A percentile compares a stretch with the other conserved stretches of the same genome.
These are phyloP conservation scores for Gallinago solitaria DNA, from an alignment of 2,797 vertebrate genomes.

Conservation along the genomic window DNA sequence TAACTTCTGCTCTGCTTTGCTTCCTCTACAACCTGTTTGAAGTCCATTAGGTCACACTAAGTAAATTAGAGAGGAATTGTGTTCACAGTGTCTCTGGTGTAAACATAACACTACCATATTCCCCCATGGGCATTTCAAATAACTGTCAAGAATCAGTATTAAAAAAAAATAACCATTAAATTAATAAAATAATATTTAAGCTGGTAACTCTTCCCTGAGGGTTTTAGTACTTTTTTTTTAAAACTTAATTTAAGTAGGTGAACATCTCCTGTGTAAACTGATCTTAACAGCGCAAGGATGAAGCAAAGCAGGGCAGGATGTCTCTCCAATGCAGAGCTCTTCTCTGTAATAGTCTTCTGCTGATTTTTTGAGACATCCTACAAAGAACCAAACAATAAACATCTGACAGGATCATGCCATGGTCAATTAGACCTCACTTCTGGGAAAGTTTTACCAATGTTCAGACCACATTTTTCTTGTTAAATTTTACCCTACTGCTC, in stretches of 20 bases:
- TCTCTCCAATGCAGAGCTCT: neutral
- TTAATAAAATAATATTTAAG: neutral
- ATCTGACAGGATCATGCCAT: neutral
- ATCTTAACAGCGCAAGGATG: neutral
- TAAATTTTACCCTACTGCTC: neutral
- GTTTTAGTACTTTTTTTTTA: neutral
- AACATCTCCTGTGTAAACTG: neutral
- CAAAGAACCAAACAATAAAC: neutral
- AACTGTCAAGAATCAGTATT: neutral
- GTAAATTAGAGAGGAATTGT: neutral
- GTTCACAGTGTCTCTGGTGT: neutral
- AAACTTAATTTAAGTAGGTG: neutral
- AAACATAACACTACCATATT: neutral
- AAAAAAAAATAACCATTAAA: neutral
- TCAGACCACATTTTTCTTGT: neutral
- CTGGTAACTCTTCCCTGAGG: neutral
- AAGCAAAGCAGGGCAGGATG: neutral
- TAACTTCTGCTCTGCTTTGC: neutral
- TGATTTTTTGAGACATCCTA: neutral
- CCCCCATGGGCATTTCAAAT: neutral
- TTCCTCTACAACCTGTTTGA: neutral
- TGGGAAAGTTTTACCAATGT: neutral
- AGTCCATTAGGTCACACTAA: fast-evolving
- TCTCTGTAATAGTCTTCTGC: neutral
- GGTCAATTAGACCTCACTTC: neutral